Percentiles rank a stretch among this genome's conserved stretches.
Conservation (phyloP, 1,140 invertebrate species). For the Cherax quadricarinatus region DNA sequence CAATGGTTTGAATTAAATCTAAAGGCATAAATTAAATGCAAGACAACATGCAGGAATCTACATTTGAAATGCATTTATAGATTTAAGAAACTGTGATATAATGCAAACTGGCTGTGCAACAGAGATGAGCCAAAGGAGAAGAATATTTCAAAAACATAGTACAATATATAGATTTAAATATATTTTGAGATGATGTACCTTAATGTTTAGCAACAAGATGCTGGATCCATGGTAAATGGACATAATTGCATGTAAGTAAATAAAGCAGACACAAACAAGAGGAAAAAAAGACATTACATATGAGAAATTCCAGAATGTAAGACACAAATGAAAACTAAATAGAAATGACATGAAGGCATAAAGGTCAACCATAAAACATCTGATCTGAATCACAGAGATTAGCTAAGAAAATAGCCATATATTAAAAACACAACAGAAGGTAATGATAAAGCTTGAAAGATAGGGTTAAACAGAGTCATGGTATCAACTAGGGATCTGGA, state of each 20-base stretch:
- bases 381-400: not conserved
- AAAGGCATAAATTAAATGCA: not conserved
- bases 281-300: not conserved
- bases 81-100: not conserved
- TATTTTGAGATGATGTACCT: not conserved
- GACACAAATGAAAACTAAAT: not conserved
- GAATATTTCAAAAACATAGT: no score
- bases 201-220: not conserved
- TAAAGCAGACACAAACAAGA: not conserved
- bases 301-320: not conserved
- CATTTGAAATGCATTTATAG: not conserved
- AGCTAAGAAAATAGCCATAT: not conserved
- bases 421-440: not conserved
- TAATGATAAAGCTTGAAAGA: not conserved
- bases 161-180: not conserved
- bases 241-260: not conserved
- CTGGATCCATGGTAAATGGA: not conserved
- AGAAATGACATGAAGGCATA: not conserved
- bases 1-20: not conserved
- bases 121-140: not conserved
- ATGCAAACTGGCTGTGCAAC: not conserved
- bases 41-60: not conserved
- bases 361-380: not conserved
- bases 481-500: not conserved
- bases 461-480: not conserved